A percentile compares a stretch with the other conserved stretches of the same genome.
Conservation (phyloP, 2,113 vertebrate genomes). For the Hirundichthys speculiger region DNA sequence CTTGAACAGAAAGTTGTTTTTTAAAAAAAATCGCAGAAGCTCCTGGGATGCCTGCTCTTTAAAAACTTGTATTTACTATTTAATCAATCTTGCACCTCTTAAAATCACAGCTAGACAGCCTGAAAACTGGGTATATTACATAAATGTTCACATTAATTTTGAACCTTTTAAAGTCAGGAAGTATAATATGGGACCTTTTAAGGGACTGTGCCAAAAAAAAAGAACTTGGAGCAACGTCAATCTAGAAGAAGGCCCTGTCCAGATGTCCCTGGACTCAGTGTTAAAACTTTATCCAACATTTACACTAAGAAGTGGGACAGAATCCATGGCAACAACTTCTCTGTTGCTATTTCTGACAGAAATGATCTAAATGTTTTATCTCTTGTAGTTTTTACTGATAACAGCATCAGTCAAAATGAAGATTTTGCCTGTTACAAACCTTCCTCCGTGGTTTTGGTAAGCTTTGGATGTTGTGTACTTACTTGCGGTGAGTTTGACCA, state of each 20-base stretch:
- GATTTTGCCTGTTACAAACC: constrained; percentile 80
- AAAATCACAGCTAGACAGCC: too few relatives aligned
- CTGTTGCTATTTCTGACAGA: neutral
- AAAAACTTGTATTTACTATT: too few relatives aligned
- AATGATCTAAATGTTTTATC: constrained; percentile 10
- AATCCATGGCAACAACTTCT: constrained; percentile 15
- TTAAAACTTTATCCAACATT: constrained; percentile 3
- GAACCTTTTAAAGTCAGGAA: too few relatives aligned
- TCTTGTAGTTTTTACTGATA: constrained; percentile 22
- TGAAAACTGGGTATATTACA: too few relatives aligned
- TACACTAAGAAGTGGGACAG: constrained; percentile 8
- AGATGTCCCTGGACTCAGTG: neutral
- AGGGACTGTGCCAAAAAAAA: constrained; percentile 5
- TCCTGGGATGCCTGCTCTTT: too few relatives aligned
- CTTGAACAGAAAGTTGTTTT: too few relatives aligned
- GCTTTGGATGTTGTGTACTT: constrained; percentile 83
- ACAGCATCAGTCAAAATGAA: constrained; percentile 73
- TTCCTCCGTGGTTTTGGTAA: constrained; percentile 81
- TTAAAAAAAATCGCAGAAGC: too few relatives aligned
- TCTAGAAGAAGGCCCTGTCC: neutral
- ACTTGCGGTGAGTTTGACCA: constrained; percentile 80
- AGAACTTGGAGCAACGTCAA: constrained; percentile 10
- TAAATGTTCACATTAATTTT: too few relatives aligned
- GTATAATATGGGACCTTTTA: too few relatives aligned
- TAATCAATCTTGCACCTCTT: too few relatives aligned